Evolutionary conservation across 2,113 vertebrate genomes (phyloP).

Genomic region (Aptenodytes forsteri): DNA sequence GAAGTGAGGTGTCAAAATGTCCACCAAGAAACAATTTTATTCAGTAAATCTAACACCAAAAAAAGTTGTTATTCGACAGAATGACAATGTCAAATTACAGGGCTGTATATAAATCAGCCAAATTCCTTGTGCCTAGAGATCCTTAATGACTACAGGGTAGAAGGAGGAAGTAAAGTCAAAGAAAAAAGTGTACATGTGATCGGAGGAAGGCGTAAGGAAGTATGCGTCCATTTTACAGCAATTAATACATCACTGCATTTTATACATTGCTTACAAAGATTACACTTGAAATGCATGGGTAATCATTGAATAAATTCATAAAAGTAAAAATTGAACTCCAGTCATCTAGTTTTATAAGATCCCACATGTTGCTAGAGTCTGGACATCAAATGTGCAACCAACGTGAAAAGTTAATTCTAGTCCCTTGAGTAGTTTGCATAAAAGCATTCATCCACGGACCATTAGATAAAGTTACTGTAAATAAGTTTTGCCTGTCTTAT

Average conservation of each 20-base stretch:
- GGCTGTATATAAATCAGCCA: constrained; percentile 41
- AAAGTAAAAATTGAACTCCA: constrained; percentile 55
- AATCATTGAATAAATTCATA: constrained; percentile 49
- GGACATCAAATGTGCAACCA: constrained; percentile 77
- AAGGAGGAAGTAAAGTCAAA: neutral
- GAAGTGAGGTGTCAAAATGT: constrained; percentile 53
- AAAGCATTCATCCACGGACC: constrained; percentile 79
- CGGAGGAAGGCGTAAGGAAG: neutral
- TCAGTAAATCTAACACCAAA: constrained; percentile 53
- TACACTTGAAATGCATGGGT: constrained; percentile 35
- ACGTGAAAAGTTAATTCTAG: constrained; percentile 81
- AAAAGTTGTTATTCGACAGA: constrained; percentile 45
- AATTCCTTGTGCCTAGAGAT: constrained; percentile 35
- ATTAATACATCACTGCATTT: constrained; percentile 56
- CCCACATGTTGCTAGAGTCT: constrained; percentile 62
- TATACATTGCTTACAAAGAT: constrained; percentile 30
- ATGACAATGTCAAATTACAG: constrained; percentile 62
- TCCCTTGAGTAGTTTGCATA: constrained; percentile 77
- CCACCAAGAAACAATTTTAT: constrained; percentile 48
- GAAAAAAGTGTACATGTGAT: neutral
- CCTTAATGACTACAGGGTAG: constrained; percentile 4
- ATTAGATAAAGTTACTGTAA: constrained; percentile 81
- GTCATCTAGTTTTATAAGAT: constrained; percentile 59
- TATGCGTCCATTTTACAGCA: neutral
- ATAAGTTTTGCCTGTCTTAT: constrained; percentile 76